Percentiles rank a stretch among this genome's conserved stretches.
Conservation (phyloP, 2,888 invertebrate species). For the Germaria angustata region DNA sequence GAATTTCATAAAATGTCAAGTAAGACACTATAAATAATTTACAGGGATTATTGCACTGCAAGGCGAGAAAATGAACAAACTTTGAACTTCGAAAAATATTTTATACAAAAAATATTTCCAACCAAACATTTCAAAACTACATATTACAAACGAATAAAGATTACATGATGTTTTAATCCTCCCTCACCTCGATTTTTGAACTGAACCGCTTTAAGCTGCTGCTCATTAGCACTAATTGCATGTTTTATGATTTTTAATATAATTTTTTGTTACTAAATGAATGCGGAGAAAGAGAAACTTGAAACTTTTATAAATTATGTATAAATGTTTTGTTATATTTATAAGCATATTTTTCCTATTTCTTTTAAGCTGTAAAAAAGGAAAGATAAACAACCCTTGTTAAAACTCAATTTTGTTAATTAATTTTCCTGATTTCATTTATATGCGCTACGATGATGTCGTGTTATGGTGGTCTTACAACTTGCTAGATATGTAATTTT, state of each 20-base stretch:
- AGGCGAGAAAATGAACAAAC: too few relatives aligned
- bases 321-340: too few relatives aligned
- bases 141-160: too few relatives aligned
- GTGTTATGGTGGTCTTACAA: conserved; percentile 23
- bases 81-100: too few relatives aligned
- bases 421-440: conserved; percentile 73
- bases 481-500: neutral
- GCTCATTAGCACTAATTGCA: conserved; percentile 39
- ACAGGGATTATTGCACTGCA: too few relatives aligned
- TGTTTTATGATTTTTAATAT: neutral
- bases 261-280: neutral
- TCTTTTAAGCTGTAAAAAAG: neutral
- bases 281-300: neutral
- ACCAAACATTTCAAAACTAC: too few relatives aligned
- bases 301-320: neutral
- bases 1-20: too few relatives aligned
- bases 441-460: conserved; percentile 56
- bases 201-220: neutral
- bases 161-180: too few relatives aligned
- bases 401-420: conserved; percentile 73
- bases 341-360: too few relatives aligned
- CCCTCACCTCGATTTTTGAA: too few relatives aligned
- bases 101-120: too few relatives aligned
- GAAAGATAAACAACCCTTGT: conserved; percentile 35
- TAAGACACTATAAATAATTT: too few relatives aligned